These are phyloP conservation scores for Numida meleagris DNA, from an alignment of 2,113 vertebrate species.

Conservation along the genomic window DNA sequence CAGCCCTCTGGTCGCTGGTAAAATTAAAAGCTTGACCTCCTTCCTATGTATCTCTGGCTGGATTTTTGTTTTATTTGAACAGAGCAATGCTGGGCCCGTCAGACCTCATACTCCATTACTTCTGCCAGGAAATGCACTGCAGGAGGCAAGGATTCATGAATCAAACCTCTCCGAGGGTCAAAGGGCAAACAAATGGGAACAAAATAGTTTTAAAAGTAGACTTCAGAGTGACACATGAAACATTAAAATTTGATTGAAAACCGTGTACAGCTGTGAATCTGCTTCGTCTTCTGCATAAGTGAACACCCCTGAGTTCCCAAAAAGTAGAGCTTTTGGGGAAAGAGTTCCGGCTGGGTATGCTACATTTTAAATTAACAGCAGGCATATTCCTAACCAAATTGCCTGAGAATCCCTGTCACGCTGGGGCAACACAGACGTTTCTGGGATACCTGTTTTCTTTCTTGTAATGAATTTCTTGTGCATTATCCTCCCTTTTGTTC, in stretches of 20 bases:
- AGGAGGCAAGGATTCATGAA: not conserved
- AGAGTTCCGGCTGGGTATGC: not conserved
- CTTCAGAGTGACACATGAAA: not conserved
- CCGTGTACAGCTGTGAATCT: not conserved
- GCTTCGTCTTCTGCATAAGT: not conserved
- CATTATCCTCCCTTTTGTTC: not conserved
- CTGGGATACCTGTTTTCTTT: not conserved
- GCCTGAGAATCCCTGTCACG: not conserved
- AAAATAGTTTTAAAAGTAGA: constrained; percentile 2
- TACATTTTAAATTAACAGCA: not conserved
- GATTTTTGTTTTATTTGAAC: constrained; percentile 27
- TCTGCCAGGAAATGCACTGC: not conserved
- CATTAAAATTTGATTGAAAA: not conserved
- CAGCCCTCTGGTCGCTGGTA: not conserved
- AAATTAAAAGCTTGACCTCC: constrained; percentile 59
- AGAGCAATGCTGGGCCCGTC: fast-evolving
- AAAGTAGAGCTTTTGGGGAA: not conserved
- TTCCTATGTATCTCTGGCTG: constrained; percentile 7
- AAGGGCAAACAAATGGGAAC: constrained; percentile 1
- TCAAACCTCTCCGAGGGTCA: not conserved
- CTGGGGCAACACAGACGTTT: not conserved
- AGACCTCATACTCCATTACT: not conserved
- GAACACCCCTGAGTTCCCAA: fast-evolving
- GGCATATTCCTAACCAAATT: not conserved
- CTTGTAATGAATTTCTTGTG: not conserved